Conservation (phyloP, 2,113 vertebrate species). For the Ptilorrhoa leucosticta region DNA sequence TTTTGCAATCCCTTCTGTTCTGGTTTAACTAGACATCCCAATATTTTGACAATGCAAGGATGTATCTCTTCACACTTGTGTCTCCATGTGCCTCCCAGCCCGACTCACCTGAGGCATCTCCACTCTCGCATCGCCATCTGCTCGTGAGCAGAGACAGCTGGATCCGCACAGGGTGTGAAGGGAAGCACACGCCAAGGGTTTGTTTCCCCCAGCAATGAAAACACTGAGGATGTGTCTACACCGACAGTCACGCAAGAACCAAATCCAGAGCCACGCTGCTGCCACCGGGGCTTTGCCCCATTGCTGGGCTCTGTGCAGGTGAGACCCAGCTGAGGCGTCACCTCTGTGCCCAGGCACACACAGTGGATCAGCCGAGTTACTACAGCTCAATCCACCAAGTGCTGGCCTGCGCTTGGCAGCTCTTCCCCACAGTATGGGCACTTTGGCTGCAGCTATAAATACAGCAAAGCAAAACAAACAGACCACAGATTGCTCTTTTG, state of each 20-base stretch:
- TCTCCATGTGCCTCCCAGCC: neutral
- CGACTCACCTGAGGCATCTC: slow-evolving; percentile 23
- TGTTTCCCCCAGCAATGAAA: neutral
- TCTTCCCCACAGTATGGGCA: neutral
- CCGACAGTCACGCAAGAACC: neutral
- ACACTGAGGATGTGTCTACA: neutral
- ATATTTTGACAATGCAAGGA: neutral
- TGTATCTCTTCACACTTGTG: slow-evolving; percentile 5
- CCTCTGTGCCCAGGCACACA: neutral
- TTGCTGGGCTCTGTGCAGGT: accelerated
- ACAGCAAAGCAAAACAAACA: neutral
- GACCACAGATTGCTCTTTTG: neutral
- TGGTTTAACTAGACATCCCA: neutral
- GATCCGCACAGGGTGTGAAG: neutral
- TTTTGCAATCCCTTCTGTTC: neutral
- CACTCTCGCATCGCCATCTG: neutral
- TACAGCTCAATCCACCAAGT: neutral
- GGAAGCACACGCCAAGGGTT: neutral
- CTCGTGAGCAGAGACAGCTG: neutral
- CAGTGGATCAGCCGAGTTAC: accelerated
- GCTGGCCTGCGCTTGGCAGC: neutral
- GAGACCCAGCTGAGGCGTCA: neutral
- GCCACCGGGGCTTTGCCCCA: accelerated
- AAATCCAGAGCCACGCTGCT: neutral
- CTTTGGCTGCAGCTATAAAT: neutral